These are phyloP conservation scores for Schrankia costaestrigalis DNA, from an alignment of 2,888 invertebrate species.

Conservation along the genomic window DNA sequence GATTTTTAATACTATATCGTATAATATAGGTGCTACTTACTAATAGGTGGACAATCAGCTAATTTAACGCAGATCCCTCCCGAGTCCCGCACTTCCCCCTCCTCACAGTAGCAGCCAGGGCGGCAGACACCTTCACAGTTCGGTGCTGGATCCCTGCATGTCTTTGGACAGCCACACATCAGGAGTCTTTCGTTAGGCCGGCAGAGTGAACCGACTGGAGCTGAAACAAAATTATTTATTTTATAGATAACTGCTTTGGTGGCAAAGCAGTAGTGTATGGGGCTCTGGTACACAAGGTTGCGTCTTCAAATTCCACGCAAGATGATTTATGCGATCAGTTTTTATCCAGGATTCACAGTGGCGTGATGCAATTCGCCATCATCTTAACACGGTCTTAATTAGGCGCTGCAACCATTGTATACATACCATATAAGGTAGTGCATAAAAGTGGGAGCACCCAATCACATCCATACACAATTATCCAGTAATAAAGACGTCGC, in stretches of 20 bases:
- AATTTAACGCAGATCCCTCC: conserved; percentile 51
- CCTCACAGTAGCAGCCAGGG: conserved; percentile 57
- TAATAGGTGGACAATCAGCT: conserved; percentile 47
- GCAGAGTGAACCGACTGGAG: conserved; percentile 51
- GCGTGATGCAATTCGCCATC: too few species aligned
- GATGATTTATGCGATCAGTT: background rate
- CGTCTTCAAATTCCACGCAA: background rate
- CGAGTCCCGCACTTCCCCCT: conserved; percentile 46
- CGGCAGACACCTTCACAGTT: conserved; percentile 50
- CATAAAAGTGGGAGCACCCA: too few species aligned
- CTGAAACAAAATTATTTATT: conserved; percentile 29
- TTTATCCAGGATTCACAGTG: too few species aligned
- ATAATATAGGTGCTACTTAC: too few species aligned
- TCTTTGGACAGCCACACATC: conserved; percentile 55
- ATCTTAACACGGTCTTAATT: too few species aligned
- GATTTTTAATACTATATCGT: too few species aligned
- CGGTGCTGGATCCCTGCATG: conserved; percentile 52
- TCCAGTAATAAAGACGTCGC: too few species aligned
- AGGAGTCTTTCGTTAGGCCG: conserved; percentile 52
- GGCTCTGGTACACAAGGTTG: background rate
- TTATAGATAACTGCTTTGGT: background rate
- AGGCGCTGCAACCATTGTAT: too few species aligned
- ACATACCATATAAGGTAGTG: too few species aligned
- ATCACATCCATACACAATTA: too few species aligned
- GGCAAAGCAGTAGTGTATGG: background rate